A percentile compares a stretch with the other conserved stretches of the same genome.
Evolutionary conservation across 2,113 vertebrate species (phyloP).

Genomic region (Ursus arctos): DNA sequence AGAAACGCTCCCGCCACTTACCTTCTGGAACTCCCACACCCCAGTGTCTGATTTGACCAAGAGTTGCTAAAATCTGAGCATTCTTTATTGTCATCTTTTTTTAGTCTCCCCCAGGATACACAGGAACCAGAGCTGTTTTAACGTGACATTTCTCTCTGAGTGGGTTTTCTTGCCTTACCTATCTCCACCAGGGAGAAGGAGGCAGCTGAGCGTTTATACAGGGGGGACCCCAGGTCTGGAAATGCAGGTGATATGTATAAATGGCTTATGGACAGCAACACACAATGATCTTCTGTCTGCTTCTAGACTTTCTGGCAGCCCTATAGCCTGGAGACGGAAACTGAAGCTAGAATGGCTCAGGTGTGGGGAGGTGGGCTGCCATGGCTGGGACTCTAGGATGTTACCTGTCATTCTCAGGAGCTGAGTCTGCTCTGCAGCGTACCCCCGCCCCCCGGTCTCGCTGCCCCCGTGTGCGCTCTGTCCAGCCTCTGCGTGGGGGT

Average conservation of each 20-base stretch:
- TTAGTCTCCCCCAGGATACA: background rate
- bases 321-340: background rate
- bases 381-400: background rate
- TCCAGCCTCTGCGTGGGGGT: background rate
- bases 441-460: rapidly evolving
- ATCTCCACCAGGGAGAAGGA: background rate
- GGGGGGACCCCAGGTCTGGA: background rate
- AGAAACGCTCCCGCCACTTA: background rate
- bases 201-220: background rate
- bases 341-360: background rate
- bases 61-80: background rate
- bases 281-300: background rate
- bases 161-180: background rate
- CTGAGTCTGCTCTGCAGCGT: background rate
- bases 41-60: background rate
- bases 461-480: background rate
- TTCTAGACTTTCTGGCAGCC: background rate
- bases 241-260: background rate
- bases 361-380: background rate
- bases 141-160: background rate
- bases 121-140: background rate
- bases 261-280: background rate
- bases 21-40: background rate
- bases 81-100: background rate
- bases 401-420: background rate